Conservation (phyloP, 2,888 invertebrate species). For the Lasioglossum marginatum region DNA sequence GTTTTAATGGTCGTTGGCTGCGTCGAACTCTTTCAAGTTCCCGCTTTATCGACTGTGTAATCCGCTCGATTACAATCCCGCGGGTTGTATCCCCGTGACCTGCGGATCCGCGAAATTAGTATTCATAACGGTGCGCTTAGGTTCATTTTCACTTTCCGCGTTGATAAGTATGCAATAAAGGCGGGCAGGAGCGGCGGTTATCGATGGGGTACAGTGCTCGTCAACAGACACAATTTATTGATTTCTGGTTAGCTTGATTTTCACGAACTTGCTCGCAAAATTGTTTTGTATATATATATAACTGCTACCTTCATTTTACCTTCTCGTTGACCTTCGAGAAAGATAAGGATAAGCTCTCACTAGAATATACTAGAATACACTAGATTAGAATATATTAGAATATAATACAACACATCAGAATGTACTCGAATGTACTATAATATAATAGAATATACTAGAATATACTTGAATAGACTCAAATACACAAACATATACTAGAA, state of each 20-base stretch:
- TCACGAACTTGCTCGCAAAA: not conserved
- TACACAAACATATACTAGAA: too few species aligned
- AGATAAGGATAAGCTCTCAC: not conserved
- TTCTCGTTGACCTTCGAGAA: not conserved
- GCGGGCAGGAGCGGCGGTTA: not conserved
- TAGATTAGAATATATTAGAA: not conserved
- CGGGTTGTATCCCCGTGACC: not conserved
- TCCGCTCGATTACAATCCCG: constrained; percentile 33
- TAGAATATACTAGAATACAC: not conserved
- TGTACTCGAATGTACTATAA: not conserved
- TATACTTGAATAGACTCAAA: too few species aligned
- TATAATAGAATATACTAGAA: not conserved
- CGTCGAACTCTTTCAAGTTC: constrained; percentile 18
- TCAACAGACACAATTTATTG: not conserved
- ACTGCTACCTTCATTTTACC: not conserved
- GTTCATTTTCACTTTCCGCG: not conserved
- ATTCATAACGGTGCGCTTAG: constrained; percentile 20
- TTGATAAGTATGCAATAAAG: not conserved
- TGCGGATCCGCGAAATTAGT: constrained; percentile 11
- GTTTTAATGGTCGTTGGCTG: not conserved
- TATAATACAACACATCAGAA: not conserved
- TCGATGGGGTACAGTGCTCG: not conserved
- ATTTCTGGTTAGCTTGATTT: not conserved
- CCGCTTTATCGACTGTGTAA: constrained; percentile 25
- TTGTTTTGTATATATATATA: not conserved